Percentiles rank a stretch among this genome's conserved stretches.
phyloP scores from a whole-genome alignment of 2,113 vertebrate genomes.

The Mirza zaza region DNA sequence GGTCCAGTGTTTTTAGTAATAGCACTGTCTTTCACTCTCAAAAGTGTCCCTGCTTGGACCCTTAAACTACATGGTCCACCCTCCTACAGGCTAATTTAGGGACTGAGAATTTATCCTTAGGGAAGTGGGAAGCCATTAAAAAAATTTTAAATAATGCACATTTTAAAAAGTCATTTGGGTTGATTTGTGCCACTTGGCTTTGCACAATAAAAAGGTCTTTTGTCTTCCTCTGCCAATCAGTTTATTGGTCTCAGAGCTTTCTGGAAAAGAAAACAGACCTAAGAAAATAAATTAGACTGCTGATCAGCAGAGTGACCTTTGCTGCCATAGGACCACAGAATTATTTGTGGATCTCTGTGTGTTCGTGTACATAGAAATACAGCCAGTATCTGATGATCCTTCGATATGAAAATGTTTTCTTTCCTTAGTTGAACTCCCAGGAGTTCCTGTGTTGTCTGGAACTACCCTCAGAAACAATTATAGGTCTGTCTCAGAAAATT shows the following conservation, averaged over 20 bases:
- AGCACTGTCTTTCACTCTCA: background rate
- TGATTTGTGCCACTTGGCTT: background rate
- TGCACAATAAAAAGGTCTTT: background rate
- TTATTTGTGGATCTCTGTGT: background rate
- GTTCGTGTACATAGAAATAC: background rate
- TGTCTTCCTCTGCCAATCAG: background rate
- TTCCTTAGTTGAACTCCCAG: constrained; percentile 27
- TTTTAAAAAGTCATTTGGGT: background rate
- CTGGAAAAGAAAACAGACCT: background rate
- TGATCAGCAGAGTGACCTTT: background rate
- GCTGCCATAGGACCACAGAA: background rate
- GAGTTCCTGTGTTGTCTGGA: constrained; percentile 53
- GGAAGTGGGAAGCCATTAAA: background rate
- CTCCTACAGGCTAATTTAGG: background rate
- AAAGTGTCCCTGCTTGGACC: background rate
- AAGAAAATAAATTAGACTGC: background rate
- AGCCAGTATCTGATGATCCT: background rate
- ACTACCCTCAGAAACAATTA: constrained; percentile 5
- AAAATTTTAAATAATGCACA: background rate
- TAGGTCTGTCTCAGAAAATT: background rate
- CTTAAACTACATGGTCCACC: background rate
- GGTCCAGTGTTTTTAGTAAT: background rate
- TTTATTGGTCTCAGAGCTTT: background rate
- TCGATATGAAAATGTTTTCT: background rate
- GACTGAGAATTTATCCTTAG: background rate